Evolutionary conservation across 2,888 invertebrate species (phyloP), one percentile per base, ranked within the genome.

Genomic region (Criorhina ranunculi): DNA sequence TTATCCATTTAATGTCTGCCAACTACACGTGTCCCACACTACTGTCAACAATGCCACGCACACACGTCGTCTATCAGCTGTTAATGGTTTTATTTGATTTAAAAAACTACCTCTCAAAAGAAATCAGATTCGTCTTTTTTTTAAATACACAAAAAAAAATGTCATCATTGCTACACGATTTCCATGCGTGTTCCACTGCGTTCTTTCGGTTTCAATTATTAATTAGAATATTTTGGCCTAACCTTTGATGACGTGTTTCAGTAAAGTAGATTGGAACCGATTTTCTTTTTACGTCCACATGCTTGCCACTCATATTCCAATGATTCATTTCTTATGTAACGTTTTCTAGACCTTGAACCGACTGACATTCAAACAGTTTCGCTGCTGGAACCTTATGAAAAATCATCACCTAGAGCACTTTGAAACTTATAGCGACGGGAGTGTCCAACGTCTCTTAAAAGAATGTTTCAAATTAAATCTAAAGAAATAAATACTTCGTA

Each of bases 381-480:
- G 17, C 9, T 15, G 24, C 72, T 73, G 53, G 73, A 73, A 42
- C 12, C 62, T 17, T 29, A 62, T 35, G 12, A 31, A 55, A 35
- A 9, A 29, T 24, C 42, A 64, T 29, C 69, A 42, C 46, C 70
- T 46, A 70, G 11, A 49, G 33, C 42, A 46, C 55, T 55, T 53
- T 31, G 35, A 59, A 51, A 5, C 9, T 31, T 8, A 33, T 59
- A 42, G 57, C 59, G 42, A 46, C 42, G 49, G 66, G 66, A 64
- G 12, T 66, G 66, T 70, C 53, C 46, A 55, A 69, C 31, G 49
- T 53, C 5, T 37, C 51, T 6, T 29, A n/a, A 46, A 82, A 51
- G 66, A 82, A 72, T 77, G 77, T 82, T 77, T 77, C 46, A 82
- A 82, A 82, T 82, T 82, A 77, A 81, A 77, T 44, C 66, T 19